Base-by-base conservation (phyloP, 2,113 vertebrate species). In the Nestor notabilis region DNA sequence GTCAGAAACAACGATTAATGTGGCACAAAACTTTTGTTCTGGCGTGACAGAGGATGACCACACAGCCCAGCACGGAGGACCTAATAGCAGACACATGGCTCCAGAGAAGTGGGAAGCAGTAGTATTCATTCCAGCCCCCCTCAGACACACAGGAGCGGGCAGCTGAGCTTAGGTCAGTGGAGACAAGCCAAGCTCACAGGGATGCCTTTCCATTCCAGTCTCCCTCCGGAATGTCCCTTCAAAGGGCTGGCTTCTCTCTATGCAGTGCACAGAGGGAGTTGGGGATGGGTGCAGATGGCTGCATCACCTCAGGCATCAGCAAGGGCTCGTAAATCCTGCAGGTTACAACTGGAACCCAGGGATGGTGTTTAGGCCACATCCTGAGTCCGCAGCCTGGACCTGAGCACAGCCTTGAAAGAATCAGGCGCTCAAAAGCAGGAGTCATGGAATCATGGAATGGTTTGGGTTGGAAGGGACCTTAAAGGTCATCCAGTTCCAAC, bases 31-130 rank as follows among this genome's bases (percentile, higher is more conserved):
- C 71, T 69, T 61, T 1, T 25, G 31, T 79, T 11, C 49, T 33
- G 49, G 37, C 20, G 1, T 29, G 31, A 50, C 63, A 58, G 47
- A 75, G 50, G 21, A 71, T 11, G 77, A 43, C 43, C 6, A 7
- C 8, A 15, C 24, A 49, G 37, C 8, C 13, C 24, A 49, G 37
- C 39, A 20, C 0, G 0, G 33, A 33, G 65, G 24, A 35, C 25
- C 60, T 44, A 4, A 25, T 11, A 49, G 64, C 50, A 70, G 68
- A 75, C 41, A 29, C 0, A 2, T n/a, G 1, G 10, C 49, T 72
- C 52, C 24, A 10, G 1, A 4, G 41, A 33, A 17, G 24, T 1
- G 9, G 72, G 28, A 44, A 28, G 33, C 50, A 18, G 83, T 1
- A 4, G 41, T 37, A 20, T 37, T 55, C 35, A 10, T 35, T 33